A percentile compares a stretch with the other conserved stretches of the same genome.
phyloP scores from a whole-genome alignment of 2,113 vertebrate genomes.

The Tinamus guttatus region DNA sequence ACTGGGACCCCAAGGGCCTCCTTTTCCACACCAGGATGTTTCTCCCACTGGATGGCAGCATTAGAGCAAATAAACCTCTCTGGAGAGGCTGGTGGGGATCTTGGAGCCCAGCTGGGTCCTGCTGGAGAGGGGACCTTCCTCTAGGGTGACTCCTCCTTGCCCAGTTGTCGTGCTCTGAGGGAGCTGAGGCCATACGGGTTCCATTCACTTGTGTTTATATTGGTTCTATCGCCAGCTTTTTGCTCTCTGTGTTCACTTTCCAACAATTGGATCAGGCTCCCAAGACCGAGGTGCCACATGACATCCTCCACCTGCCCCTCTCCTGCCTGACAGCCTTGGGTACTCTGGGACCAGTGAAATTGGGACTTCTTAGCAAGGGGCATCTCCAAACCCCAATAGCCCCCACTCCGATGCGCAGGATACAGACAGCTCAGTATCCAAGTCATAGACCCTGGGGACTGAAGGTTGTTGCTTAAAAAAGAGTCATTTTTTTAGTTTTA shows the following conservation, averaged over 20 bases:
- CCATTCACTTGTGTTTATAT: not conserved
- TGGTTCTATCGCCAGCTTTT: accelerated
- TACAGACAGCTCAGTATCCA: not conserved
- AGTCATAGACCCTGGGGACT: not conserved
- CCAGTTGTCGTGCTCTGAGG: accelerated
- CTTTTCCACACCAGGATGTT: not conserved
- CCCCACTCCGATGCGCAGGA: not conserved
- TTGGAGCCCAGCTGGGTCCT: not conserved
- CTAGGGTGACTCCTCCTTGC: not conserved
- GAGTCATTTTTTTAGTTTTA: not conserved
- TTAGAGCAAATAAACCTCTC: not conserved
- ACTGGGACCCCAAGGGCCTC: too few species aligned
- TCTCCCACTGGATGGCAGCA: conserved; percentile 64
- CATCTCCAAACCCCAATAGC: not conserved
- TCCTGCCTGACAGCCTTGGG: not conserved
- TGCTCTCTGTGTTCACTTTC: accelerated
- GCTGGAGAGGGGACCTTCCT: not conserved
- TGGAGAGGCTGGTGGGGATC: accelerated
- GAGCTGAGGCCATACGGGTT: not conserved
- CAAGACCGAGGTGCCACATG: accelerated
- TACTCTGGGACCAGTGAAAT: not conserved
- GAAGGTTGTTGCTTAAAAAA: not conserved
- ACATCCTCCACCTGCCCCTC: not conserved
- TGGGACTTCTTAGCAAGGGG: not conserved
- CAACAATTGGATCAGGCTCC: not conserved